phyloP scores from a whole-genome alignment of 2,888 invertebrate genomes.

The Griposia aprilina region DNA sequence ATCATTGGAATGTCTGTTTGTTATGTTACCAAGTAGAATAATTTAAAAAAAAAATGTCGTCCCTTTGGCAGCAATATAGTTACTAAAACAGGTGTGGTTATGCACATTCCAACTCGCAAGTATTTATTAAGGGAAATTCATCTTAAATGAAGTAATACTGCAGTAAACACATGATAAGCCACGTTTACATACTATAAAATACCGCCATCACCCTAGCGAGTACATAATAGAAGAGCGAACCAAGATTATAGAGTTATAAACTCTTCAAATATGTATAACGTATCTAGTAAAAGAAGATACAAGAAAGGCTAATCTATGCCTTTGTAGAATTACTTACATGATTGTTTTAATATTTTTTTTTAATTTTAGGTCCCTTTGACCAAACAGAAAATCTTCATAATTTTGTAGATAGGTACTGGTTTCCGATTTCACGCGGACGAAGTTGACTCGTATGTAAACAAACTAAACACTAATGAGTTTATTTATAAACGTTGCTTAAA shows the following conservation, averaged over 20 bases:
- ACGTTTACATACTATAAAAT: slow-evolving; percentile 1
- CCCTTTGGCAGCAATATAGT: not conserved
- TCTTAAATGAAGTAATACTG: slow-evolving; percentile 7
- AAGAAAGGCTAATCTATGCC: not conserved
- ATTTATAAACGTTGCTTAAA: too few species aligned
- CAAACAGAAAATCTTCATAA: too few species aligned
- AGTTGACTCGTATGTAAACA: too few species aligned
- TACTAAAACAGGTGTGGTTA: slow-evolving; percentile 1
- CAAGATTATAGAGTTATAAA: slow-evolving; percentile 19
- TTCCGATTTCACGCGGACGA: too few species aligned
- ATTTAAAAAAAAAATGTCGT: not conserved
- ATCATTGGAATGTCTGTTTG: not conserved
- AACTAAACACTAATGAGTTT: too few species aligned
- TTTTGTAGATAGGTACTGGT: too few species aligned
- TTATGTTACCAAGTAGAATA: not conserved
- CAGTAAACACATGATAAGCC: slow-evolving; percentile 21
- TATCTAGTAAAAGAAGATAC: slow-evolving; percentile 20
- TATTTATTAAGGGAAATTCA: slow-evolving; percentile 22
- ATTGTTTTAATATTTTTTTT: not conserved
- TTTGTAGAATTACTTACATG: not conserved
- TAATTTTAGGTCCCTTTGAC: too few species aligned
- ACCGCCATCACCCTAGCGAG: not conserved
- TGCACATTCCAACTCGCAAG: not conserved
- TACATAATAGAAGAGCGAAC: not conserved
- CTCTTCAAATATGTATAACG: slow-evolving; percentile 27